Evolutionary conservation across 2,113 vertebrate species (phyloP).

Genomic region (Leucopsar rothschildi): DNA sequence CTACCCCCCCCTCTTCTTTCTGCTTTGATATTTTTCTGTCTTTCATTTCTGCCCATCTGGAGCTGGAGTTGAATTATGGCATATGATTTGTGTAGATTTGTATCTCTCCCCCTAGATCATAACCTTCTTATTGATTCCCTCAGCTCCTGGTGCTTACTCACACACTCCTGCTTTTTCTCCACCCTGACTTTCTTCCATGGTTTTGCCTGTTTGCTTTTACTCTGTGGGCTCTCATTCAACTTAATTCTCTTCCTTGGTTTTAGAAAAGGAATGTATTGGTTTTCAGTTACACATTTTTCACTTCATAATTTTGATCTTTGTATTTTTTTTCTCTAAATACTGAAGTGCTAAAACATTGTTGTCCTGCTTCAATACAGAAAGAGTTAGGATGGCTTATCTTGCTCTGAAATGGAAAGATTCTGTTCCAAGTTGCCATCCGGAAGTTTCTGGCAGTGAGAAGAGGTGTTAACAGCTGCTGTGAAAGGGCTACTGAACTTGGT

Average conservation of each 20-base stretch:
- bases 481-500: conserved; percentile 21
- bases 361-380: background rate
- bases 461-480: conserved; percentile 37
- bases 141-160: background rate
- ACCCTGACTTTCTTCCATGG: background rate
- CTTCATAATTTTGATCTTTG: background rate
- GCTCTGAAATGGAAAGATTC: background rate
- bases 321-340: too few relatives aligned
- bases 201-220: conserved; percentile 37
- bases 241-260: background rate
- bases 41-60: conserved; percentile 13
- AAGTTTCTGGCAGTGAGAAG: conserved; percentile 41
- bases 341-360: background rate
- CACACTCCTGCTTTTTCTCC: background rate
- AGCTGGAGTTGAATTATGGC: background rate
- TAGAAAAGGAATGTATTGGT: background rate
- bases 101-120: background rate
- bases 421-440: conserved; percentile 7
- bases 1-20: background rate
- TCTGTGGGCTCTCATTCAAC: background rate
- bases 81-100: background rate
- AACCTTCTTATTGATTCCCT: background rate
- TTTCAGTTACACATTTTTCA: background rate
- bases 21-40: background rate
- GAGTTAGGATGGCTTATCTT: conserved; percentile 24